Base-by-base conservation (phyloP, 2,113 vertebrate species). In the Pongo pygmaeus region DNA sequence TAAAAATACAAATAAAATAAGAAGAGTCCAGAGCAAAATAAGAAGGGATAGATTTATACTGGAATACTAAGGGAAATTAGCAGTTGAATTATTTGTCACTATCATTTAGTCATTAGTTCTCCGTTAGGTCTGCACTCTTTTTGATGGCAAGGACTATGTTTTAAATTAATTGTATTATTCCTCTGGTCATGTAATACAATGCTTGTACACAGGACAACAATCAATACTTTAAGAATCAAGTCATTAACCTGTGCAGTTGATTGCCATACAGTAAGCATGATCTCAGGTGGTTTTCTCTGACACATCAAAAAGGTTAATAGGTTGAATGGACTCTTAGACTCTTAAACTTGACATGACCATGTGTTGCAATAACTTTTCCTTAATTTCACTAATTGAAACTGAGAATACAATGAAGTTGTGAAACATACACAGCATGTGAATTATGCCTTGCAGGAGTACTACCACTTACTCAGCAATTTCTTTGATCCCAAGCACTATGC, bases 1-100 rank as follows among this genome's bases (percentile, higher is more conserved):
- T 70, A 84, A 61, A 81, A 89, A 69, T 84, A 79, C 22, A 93
- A 70, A 78, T 85, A 52, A 90, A 79, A 67, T 89, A 84, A 89
- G 27, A 61, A 16, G 3, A 52, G 6, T 35, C 6, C 38, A 84
- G 32, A 46, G 38, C 23, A 89, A 93, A 89, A 75, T 67, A 10
- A 88, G 57, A 52, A 25, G 23, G 20, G 57, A 40, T 69, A 72
- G 14, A 85, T 14, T 70, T 69, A 50, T 70, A 84, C 14, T 79
- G 25, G 32, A 96, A 93, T 78, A 43, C 2, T 18, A 70, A 84
- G 40, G 50, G 48, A 93, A 92, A 84, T 59, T 27, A 89, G 38
- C 16, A 38, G 55, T 20, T 84, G 84, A 27, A 59, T 84, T 89
- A 81, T 81, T 88, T 69, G 38, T 43, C 72, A 30, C 12, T 57